Percentiles rank a stretch among this genome's conserved stretches.
phyloP scores from a whole-genome alignment of 2,113 vertebrate species.

The Erythrolamprus reginae region DNA sequence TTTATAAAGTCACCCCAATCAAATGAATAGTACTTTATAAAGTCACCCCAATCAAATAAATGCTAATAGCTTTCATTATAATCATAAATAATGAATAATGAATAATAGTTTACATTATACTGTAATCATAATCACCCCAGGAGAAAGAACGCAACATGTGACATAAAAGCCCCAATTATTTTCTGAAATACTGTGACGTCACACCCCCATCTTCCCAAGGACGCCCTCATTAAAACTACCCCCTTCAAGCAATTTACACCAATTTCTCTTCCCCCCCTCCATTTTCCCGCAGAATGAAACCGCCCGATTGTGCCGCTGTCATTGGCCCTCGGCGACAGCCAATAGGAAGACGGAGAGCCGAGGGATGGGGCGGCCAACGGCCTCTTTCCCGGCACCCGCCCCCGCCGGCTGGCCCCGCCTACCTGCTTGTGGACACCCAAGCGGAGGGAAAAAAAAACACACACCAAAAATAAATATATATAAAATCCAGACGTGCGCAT shows the following conservation, averaged over 20 bases:
- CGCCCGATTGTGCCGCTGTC: not conserved
- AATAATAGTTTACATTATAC: not conserved
- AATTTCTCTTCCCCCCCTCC: not conserved
- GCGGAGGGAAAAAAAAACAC: not conserved
- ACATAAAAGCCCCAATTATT: not conserved
- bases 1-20: not conserved
- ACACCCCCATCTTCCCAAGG: not conserved
- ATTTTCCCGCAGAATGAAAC: not conserved
- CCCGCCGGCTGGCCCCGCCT: not conserved
- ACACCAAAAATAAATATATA: too few species aligned
- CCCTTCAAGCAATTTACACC: not conserved
- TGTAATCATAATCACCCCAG: not conserved
- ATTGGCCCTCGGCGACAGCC: not conserved
- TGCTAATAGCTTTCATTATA: not conserved
- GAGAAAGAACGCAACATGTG: not conserved
- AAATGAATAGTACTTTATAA: not conserved
- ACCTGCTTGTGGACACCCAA: not conserved
- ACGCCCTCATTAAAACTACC: not conserved
- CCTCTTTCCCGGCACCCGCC: not conserved
- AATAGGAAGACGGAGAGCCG: not conserved
- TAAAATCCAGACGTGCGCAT: too few species aligned
- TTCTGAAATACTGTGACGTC: not conserved
- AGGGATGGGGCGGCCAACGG: not conserved
- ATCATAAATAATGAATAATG: too few species aligned
- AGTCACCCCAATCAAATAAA: not conserved